Evolutionary conservation across 2,113 vertebrate species (phyloP).

Genomic region (Haliaeetus leucogaster): DNA sequence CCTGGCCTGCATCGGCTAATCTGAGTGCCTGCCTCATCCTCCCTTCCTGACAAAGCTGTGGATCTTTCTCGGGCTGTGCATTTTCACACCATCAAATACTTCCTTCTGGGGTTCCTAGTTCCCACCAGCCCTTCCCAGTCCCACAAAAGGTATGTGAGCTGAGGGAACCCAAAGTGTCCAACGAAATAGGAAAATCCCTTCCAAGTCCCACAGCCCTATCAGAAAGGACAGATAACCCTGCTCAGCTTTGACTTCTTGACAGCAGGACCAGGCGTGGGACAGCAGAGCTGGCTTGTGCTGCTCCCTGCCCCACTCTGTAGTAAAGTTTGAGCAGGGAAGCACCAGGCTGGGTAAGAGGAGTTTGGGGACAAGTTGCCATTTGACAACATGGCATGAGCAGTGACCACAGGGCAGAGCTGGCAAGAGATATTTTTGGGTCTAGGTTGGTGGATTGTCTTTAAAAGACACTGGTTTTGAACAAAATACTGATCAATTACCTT

Average conservation of each 20-base stretch:
- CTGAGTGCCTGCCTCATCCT: neutral
- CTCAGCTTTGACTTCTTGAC: neutral
- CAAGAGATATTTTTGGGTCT: neutral
- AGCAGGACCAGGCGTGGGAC: too few species aligned
- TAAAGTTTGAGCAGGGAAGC: neutral
- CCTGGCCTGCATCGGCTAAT: neutral
- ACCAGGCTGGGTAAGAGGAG: neutral
- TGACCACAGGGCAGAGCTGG: neutral
- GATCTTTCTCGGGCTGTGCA: neutral
- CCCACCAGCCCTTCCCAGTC: neutral
- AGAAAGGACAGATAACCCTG: neutral
- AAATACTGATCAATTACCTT: neutral
- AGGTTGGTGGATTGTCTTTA: neutral
- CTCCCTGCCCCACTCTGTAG: neutral
- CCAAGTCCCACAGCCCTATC: neutral
- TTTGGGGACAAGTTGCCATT: neutral
- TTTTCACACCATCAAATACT: neutral
- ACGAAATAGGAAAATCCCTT: neutral
- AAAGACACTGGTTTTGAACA: neutral
- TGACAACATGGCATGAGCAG: neutral
- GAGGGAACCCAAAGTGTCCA: neutral
- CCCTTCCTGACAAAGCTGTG: neutral
- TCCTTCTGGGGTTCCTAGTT: neutral
- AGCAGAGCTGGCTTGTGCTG: neutral
- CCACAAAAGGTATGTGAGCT: neutral